phyloP scores from a whole-genome alignment of 1,140 invertebrate genomes.

The Drosophila guanche region DNA sequence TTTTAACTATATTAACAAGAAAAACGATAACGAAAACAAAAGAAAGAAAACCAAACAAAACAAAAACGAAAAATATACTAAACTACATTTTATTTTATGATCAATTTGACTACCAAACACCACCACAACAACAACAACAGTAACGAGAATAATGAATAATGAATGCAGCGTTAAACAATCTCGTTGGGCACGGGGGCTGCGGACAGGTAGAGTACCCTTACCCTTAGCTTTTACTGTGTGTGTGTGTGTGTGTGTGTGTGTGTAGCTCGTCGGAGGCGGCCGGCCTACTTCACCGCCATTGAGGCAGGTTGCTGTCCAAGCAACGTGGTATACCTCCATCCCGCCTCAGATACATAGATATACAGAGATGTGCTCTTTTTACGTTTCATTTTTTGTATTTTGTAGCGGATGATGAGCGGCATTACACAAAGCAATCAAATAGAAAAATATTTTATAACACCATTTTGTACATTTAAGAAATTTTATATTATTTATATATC shows the following conservation, averaged over 20 bases:
- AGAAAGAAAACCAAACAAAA: slow-evolving; percentile 27
- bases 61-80: slow-evolving; percentile 60
- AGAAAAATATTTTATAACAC: slow-evolving; percentile 70
- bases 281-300: too few species aligned
- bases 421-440: slow-evolving; percentile 54
- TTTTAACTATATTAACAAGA: slow-evolving; percentile 71
- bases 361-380: too few species aligned
- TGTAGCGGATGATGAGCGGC: slow-evolving; percentile 34
- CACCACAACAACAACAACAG: neutral
- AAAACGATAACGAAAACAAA: slow-evolving; percentile 34
- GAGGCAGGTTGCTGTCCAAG: too few species aligned
- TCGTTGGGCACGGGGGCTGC: slow-evolving; percentile 20
- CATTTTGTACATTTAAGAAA: slow-evolving; percentile 62
- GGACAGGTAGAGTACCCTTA: slow-evolving; percentile 52
- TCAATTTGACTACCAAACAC: slow-evolving; percentile 17
- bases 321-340: too few species aligned
- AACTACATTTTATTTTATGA: slow-evolving; percentile 64
- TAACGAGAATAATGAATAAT: slow-evolving; percentile 21
- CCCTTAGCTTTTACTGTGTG: slow-evolving; percentile 8
- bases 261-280: too few species aligned
- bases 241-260: too few species aligned
- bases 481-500: slow-evolving; percentile 63
- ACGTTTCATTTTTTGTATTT: slow-evolving; percentile 27
- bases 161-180: slow-evolving; percentile 15
- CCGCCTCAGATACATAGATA: slow-evolving; percentile 34